A percentile compares a stretch with the other conserved stretches of the same genome.
Conservation (phyloP, 2,888 invertebrate species). For the Tipula vernalis region DNA sequence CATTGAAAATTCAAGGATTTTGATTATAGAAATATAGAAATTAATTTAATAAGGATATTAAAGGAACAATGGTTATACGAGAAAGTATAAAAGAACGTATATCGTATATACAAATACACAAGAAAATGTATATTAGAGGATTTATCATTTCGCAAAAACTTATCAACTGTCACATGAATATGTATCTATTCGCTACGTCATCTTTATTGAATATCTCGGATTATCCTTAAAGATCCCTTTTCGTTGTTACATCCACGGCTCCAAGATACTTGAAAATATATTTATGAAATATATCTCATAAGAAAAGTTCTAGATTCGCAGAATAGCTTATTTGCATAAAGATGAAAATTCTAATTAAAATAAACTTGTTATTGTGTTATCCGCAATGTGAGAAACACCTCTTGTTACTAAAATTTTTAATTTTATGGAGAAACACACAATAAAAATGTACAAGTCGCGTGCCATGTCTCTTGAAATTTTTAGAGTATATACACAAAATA, state of each 20-base stretch:
- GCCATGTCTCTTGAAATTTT: neutral
- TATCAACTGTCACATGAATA: neutral
- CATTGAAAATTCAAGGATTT: neutral
- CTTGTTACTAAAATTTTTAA: neutral
- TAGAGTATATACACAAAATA: neutral
- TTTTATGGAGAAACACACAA: neutral
- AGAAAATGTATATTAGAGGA: neutral
- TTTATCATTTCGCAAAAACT: neutral
- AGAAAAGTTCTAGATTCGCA: neutral
- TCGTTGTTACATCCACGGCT: neutral
- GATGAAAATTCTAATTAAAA: neutral
- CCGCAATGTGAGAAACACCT: neutral
- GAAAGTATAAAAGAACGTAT: neutral
- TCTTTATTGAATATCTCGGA: conserved; percentile 12
- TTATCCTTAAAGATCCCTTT: conserved; percentile 12
- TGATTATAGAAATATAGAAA: neutral
- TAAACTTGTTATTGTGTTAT: neutral
- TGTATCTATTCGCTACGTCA: conserved; percentile 7
- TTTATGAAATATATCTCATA: no score
- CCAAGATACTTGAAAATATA: no score
- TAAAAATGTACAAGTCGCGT: neutral
- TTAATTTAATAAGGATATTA: neutral
- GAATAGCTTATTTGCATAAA: neutral
- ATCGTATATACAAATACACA: neutral
- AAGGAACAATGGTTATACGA: neutral